Percentiles rank a stretch among this genome's conserved stretches.
These are phyloP conservation scores for Melipona quadrifasciata DNA, from an alignment of 1,140 invertebrate genomes.

Conservation along the genomic window DNA sequence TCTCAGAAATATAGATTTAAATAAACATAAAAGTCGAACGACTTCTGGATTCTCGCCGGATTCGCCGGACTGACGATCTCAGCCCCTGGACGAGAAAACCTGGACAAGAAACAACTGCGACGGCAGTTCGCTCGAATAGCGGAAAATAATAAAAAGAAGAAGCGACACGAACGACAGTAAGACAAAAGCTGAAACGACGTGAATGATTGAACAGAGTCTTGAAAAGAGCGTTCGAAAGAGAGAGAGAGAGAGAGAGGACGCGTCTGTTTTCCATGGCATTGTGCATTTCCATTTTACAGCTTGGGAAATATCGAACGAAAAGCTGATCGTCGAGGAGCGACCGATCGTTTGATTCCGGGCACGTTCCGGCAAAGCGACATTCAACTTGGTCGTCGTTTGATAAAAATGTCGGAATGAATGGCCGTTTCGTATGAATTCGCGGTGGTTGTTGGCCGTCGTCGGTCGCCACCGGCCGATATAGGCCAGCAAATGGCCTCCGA, in stretches of 20 bases:
- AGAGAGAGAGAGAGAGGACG: neutral
- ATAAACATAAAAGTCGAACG: neutral
- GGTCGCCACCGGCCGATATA: neutral
- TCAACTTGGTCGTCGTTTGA: constrained; percentile 55
- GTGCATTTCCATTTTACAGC: constrained; percentile 29
- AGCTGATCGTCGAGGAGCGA: neutral
- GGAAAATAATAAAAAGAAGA: neutral
- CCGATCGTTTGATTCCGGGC: constrained; percentile 40
- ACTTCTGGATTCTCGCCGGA: too few relatives aligned
- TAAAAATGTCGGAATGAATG: constrained; percentile 56
- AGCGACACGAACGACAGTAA: neutral
- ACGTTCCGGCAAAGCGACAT: constrained; percentile 55
- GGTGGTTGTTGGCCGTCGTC: neutral
- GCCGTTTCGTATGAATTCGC: constrained; percentile 11
- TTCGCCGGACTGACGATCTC: too few relatives aligned
- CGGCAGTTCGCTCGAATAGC: too few relatives aligned
- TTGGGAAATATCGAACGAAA: constrained; percentile 36
- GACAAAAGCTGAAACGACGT: neutral
- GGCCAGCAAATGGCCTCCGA: constrained; percentile 4
- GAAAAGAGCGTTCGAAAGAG: neutral
- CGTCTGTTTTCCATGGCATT: constrained; percentile 28
- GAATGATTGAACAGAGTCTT: neutral
- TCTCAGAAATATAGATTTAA: too few relatives aligned
- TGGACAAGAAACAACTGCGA: too few relatives aligned
- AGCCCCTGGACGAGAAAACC: too few relatives aligned